These are phyloP conservation scores for Odontamblyopus rebecca DNA, from an alignment of 2,797 vertebrate species.

Conservation along the genomic window DNA sequence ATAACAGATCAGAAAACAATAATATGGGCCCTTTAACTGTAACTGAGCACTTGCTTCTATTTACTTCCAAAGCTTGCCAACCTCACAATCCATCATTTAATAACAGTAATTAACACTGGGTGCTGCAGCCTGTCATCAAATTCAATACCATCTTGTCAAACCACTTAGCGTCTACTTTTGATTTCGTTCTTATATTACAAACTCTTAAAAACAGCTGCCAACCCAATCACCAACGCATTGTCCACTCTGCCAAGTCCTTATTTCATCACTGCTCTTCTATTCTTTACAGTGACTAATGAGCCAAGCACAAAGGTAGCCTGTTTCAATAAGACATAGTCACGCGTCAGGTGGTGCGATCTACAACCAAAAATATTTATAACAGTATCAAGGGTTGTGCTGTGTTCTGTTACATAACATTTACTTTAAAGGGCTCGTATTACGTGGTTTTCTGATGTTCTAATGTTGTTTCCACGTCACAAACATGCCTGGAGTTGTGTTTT, in stretches of 20 bases:
- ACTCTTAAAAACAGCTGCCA: background rate
- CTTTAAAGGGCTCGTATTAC: background rate
- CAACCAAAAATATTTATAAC: background rate
- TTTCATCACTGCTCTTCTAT: background rate
- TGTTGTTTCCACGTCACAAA: too few relatives aligned
- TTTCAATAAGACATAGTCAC: constrained; percentile 1
- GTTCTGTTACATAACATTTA: background rate
- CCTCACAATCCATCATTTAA: background rate
- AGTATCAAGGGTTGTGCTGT: background rate
- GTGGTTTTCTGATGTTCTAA: too few relatives aligned
- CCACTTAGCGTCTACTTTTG: background rate
- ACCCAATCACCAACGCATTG: background rate
- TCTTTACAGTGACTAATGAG: background rate
- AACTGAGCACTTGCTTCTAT: too few relatives aligned
- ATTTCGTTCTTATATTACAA: background rate
- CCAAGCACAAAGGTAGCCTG: background rate
- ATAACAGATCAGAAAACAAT: too few relatives aligned
- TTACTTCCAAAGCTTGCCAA: background rate
- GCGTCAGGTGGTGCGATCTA: background rate
- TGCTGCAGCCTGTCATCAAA: background rate
- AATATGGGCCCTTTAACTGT: too few relatives aligned
- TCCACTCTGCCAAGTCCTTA: background rate
- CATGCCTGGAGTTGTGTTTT: too few relatives aligned
- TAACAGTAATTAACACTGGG: background rate
- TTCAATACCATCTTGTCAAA: background rate